These are phyloP conservation scores for Drosophila dunni DNA, from an alignment of 1,140 invertebrate genomes.

Conservation along the genomic window DNA sequence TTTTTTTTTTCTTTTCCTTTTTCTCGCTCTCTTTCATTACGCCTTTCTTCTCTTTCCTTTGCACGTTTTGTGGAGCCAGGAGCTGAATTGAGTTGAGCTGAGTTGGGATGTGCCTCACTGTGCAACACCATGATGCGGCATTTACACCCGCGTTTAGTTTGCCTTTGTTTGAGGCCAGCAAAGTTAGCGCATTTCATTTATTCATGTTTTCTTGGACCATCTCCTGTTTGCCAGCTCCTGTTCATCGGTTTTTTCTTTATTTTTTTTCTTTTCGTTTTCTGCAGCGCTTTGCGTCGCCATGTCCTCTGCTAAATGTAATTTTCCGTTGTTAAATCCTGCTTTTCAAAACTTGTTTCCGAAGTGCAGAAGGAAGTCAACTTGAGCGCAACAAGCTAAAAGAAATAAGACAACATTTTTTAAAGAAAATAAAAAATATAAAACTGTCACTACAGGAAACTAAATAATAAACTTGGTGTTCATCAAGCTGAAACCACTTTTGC, in stretches of 20 bases:
- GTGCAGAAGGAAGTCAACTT: constrained; percentile 80
- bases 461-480: constrained; percentile 64
- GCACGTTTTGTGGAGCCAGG: neutral
- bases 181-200: constrained; percentile 80
- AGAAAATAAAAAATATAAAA: constrained; percentile 35
- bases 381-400: constrained; percentile 64
- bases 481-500: constrained; percentile 21
- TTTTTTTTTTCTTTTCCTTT: constrained; percentile 16
- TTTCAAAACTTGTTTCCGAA: constrained; percentile 78
- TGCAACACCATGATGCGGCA: constrained; percentile 45
- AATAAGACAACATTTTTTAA: constrained; percentile 27
- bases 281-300: constrained; percentile 23
- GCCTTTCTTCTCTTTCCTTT: constrained; percentile 10
- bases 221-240: constrained; percentile 8
- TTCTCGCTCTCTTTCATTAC: constrained; percentile 18
- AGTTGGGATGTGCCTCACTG: constrained; percentile 7
- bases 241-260: constrained; percentile 30
- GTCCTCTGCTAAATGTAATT: constrained; percentile 80
- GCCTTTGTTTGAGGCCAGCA: constrained; percentile 68
- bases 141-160: constrained; percentile 74
- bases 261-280: constrained; percentile 34
- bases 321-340: constrained; percentile 83
- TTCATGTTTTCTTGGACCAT: constrained; percentile 67
- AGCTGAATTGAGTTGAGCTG: neutral
- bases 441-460: constrained; percentile 39